Evolutionary conservation across 2,113 vertebrate species (phyloP).

Genomic region (Passer domesticus): DNA sequence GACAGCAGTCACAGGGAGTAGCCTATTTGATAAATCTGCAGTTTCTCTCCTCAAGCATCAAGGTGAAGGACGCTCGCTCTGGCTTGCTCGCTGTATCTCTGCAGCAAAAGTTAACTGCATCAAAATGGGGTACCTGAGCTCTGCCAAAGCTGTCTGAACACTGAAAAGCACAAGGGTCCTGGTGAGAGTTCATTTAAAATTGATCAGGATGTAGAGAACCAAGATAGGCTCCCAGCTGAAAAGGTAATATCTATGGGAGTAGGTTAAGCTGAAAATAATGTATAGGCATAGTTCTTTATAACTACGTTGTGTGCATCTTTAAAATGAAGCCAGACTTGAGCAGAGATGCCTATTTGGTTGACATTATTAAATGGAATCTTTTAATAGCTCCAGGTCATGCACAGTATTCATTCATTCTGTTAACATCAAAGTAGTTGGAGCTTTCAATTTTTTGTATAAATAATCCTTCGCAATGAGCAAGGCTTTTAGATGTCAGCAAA

Average conservation of each 20-base stretch:
- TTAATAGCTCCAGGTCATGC: background rate
- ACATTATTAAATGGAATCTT: background rate
- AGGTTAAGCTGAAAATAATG: background rate
- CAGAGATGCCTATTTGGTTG: background rate
- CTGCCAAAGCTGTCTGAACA: background rate
- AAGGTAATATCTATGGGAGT: background rate
- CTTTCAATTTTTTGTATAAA: background rate
- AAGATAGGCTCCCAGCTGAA: background rate
- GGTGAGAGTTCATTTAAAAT: background rate
- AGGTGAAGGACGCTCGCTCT: background rate
- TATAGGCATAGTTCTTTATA: background rate
- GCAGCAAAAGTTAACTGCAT: background rate
- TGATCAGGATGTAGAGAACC: background rate
- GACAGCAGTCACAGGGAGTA: background rate
- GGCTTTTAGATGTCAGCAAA: background rate
- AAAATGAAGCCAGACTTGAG: background rate
- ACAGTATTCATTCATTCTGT: background rate
- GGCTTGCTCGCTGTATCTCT: rapidly evolving
- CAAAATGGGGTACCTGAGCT: background rate
- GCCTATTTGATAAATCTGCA: background rate
- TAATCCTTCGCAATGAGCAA: background rate
- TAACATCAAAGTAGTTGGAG: background rate
- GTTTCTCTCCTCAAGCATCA: background rate
- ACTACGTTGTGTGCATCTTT: background rate
- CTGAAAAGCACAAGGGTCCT: background rate